Evolutionary conservation across 2,113 vertebrate species (phyloP), one percentile per base, ranked within the genome.

Genomic region (Pterocles burchelli): DNA sequence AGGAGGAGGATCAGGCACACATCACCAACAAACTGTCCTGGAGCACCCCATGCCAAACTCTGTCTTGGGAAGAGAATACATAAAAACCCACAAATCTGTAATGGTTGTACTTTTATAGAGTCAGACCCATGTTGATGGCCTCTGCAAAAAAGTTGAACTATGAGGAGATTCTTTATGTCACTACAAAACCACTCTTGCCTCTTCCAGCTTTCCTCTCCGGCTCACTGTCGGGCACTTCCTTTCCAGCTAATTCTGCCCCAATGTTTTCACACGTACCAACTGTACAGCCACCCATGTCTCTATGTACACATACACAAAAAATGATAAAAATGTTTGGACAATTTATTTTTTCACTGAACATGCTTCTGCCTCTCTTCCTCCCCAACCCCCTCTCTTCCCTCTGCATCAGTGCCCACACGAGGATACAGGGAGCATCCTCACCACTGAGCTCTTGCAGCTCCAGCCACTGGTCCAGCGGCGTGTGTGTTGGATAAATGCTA

Each of bases 341-440:
- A 58, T 59, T 87, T n/a, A 7, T 78, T 58, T 65, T 57, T 45
- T 51, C 59, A 10, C 28, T 45, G 57, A 57, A 21, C 8, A 2
- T 7, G 61, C 7, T 71, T 70, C 28, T 4, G 43, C 24, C 17
- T 51, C 33, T 83, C 58, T 93, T 92, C 84, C 90, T 73, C 7
- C 19, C 66, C 1, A 4, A 14, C 85, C 19, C 51, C n/a, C 55
- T 46, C 48, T 34, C 28, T 78, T 51, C 54, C 83, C 72, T 58
- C 16, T 0, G 12, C 7, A 28, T 80, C 1, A 0, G 46, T 78
- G 94, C 84, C 86, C 71, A 91, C 68, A 67, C 29, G 71, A 74
- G 79, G 74, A 84, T 82, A 84, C 36, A 25, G 52, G 84, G 49
- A 96, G 71, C 89, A 96, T 88, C 83, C 70, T 62, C 70, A 76